Conservation (phyloP, 2,888 invertebrate species). For the Graphium colonna region DNA sequence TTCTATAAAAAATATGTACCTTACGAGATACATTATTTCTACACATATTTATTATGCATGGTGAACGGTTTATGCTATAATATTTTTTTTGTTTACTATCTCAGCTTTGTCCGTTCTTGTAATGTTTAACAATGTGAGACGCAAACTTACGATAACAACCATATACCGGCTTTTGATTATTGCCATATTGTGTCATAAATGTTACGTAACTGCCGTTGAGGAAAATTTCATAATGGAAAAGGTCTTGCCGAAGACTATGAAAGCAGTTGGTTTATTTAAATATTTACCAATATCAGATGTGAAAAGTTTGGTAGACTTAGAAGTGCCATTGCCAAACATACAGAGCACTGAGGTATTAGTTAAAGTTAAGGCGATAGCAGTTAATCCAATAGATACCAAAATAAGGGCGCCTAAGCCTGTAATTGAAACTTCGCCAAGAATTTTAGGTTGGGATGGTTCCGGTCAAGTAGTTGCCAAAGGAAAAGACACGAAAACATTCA, state of each 20-base stretch:
- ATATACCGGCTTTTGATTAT: too few species aligned
- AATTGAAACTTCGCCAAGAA: slow-evolving; percentile 48
- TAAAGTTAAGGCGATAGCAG: slow-evolving; percentile 61
- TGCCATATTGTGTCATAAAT: too few species aligned
- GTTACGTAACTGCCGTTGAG: neutral
- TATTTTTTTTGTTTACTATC: too few species aligned
- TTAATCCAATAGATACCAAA: slow-evolving; percentile 68
- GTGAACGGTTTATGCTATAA: too few species aligned
- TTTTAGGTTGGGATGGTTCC: slow-evolving; percentile 67
- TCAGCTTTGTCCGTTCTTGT: neutral
- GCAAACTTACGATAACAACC: too few species aligned
- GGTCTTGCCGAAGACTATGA: slow-evolving; percentile 59
- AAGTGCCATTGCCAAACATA: slow-evolving; percentile 51
- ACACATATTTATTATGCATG: too few species aligned
- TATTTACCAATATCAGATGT: slow-evolving; percentile 60
- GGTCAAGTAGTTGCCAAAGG: slow-evolving; percentile 60
- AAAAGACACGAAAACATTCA: slow-evolving; percentile 41
- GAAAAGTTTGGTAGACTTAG: slow-evolving; percentile 58
- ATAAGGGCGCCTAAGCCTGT: slow-evolving; percentile 55
- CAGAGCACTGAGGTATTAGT: slow-evolving; percentile 54
- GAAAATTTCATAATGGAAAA: slow-evolving; percentile 29
- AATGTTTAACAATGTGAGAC: neutral
- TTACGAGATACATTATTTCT: too few species aligned
- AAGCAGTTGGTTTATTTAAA: slow-evolving; percentile 65
- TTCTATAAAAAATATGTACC: too few species aligned